Percentiles rank a stretch among this genome's conserved stretches.
phyloP scores from a whole-genome alignment of 2,888 invertebrate species.

The Agrochola litura region DNA sequence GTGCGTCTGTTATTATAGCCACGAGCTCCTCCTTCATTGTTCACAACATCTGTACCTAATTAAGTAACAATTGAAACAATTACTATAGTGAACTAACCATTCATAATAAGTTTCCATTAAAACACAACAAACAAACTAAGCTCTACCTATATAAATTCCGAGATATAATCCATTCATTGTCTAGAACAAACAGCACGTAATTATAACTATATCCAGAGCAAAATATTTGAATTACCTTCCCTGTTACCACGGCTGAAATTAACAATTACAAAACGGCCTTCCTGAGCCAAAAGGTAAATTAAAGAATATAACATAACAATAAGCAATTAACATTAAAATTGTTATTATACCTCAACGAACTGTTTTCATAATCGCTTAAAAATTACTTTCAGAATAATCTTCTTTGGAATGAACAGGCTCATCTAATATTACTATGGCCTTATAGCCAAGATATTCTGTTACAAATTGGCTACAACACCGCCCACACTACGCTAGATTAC shows the following conservation, averaged over 20 bases:
- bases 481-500: constrained; percentile 51
- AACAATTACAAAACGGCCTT: constrained; percentile 46
- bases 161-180: constrained; percentile 46
- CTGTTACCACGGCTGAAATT: constrained; percentile 29
- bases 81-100: neutral
- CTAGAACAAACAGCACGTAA: constrained; percentile 42
- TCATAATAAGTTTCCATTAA: constrained; percentile 12
- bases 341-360: constrained; percentile 51
- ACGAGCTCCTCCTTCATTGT: neutral
- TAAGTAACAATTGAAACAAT: neutral
- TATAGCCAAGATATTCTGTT: constrained; percentile 55
- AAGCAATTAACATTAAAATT: constrained; percentile 50
- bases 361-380: constrained; percentile 38
- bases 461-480: constrained; percentile 57
- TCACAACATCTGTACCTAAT: neutral
- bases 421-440: constrained; percentile 35
- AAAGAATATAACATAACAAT: constrained; percentile 47
- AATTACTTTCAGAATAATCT: constrained; percentile 37
- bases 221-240: constrained; percentile 48
- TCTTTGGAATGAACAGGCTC: constrained; percentile 15
- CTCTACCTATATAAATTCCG: constrained; percentile 29
- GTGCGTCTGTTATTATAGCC: too few species aligned
- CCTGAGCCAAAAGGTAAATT: constrained; percentile 37
- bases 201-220: constrained; percentile 41
- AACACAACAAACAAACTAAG: constrained; percentile 45